phyloP scores from a whole-genome alignment of 37 sponge, comb jelly and placozoan genomes.

The Diacarnus erythraeanus region DNA sequence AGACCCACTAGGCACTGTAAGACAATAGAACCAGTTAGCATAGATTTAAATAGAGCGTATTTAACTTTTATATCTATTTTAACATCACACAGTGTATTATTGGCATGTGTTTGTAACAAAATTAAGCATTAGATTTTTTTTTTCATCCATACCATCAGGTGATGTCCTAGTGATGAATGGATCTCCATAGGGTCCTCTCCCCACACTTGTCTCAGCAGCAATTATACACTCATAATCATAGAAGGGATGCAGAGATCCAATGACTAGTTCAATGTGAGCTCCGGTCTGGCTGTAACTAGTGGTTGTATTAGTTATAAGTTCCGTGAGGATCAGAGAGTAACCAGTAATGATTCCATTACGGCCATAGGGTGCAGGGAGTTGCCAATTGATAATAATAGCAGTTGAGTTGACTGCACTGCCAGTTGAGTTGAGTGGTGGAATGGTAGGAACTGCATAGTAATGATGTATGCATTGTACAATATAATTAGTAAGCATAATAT shows the following conservation, averaged over 20 bases:
- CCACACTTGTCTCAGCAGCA: slow-evolving; percentile 44
- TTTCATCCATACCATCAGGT: slow-evolving; percentile 12
- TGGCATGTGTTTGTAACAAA: background rate
- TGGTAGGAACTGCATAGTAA: slow-evolving; percentile 14
- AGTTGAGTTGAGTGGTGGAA: slow-evolving; percentile 10
- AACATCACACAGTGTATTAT: background rate
- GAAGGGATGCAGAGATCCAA: slow-evolving; percentile 36
- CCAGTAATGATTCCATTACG: slow-evolving; percentile 39
- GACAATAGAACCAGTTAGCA: no score
- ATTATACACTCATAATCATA: slow-evolving; percentile 31
- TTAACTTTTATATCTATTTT: background rate
- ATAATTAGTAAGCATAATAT: no score
- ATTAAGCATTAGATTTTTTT: slow-evolving; percentile 6
- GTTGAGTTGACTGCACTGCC: slow-evolving; percentile 19
- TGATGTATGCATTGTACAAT: background rate
- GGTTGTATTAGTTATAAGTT: background rate
- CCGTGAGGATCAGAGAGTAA: slow-evolving; percentile 2
- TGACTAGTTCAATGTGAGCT: background rate
- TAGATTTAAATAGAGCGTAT: background rate
- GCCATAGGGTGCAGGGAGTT: slow-evolving; percentile 8
- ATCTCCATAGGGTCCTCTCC: slow-evolving; percentile 37
- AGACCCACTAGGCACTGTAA: slow-evolving; percentile 14
- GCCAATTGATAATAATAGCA: slow-evolving; percentile 19
- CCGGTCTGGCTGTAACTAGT: background rate
- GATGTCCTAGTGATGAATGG: background rate